phyloP scores from a whole-genome alignment of 2,797 vertebrate genomes.

The Tokudaia tokunoshimensis region DNA sequence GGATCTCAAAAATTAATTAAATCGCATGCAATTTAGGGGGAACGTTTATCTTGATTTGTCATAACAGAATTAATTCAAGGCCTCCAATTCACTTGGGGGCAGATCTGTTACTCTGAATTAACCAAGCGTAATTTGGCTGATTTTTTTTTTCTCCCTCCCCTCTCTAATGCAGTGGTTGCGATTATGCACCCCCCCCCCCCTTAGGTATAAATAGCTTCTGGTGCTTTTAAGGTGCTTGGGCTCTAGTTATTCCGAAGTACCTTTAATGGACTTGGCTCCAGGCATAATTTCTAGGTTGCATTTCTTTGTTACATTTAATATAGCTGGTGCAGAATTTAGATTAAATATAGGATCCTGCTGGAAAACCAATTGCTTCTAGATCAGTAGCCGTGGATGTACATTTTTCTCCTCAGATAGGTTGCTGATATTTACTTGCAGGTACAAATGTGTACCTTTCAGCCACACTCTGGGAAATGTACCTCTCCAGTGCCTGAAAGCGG shows the following conservation, averaged over 20 bases:
- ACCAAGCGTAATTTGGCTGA: slow-evolving; percentile 99
- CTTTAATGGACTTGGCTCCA: slow-evolving; percentile 98
- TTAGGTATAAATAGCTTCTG: slow-evolving; percentile 98
- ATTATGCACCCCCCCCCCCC: slow-evolving; percentile 95
- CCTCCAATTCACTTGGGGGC: slow-evolving; percentile 99
- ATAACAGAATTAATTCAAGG: slow-evolving; percentile 99
- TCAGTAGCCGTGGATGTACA: slow-evolving; percentile 85
- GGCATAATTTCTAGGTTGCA: slow-evolving; percentile 95
- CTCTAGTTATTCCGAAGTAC: slow-evolving; percentile 97
- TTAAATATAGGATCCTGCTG: slow-evolving; percentile 85
- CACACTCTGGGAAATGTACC: slow-evolving; percentile 50
- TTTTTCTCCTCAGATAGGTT: slow-evolving; percentile 83
- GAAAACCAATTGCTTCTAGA: slow-evolving; percentile 86
- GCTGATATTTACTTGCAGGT: slow-evolving; percentile 74
- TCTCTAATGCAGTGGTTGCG: slow-evolving; percentile 95
- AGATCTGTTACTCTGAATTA: slow-evolving; percentile 99
- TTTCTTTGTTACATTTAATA: slow-evolving; percentile 90
- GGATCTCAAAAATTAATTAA: slow-evolving; percentile 99
- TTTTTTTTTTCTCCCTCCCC: slow-evolving; percentile 83
- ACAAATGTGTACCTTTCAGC: slow-evolving; percentile 56
- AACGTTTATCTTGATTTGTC: slow-evolving; percentile 99
- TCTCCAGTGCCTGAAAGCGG: slow-evolving; percentile 54
- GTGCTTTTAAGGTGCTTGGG: slow-evolving; percentile 99
- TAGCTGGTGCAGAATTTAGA: slow-evolving; percentile 88
- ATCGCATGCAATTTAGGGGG: slow-evolving; percentile 99